Evolutionary conservation across 2,888 invertebrate genomes (phyloP).

Genomic region (Agonopterix arenella): DNA sequence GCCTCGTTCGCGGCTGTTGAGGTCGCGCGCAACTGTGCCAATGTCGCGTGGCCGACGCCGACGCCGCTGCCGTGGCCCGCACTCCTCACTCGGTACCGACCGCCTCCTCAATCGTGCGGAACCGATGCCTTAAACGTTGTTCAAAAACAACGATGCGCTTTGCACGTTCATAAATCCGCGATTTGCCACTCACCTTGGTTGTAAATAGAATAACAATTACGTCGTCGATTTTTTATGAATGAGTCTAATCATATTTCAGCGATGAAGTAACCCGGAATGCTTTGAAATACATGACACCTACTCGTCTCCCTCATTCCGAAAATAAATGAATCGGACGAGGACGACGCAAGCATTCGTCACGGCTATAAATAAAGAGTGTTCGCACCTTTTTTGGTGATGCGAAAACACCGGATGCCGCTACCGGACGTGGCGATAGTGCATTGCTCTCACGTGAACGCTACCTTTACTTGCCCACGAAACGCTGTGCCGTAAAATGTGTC

Average conservation of each 20-base stretch:
- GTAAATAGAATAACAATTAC: neutral
- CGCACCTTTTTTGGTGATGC: slow-evolving; percentile 73
- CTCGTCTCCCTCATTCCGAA: slow-evolving; percentile 51
- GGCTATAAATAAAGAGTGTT: slow-evolving; percentile 66
- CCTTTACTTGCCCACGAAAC: slow-evolving; percentile 28
- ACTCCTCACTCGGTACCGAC: slow-evolving; percentile 12
- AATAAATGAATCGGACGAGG: slow-evolving; percentile 53
- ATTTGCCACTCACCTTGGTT: neutral
- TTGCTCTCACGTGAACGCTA: slow-evolving; percentile 55
- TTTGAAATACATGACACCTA: slow-evolving; percentile 41
- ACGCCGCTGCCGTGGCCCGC: slow-evolving; percentile 31
- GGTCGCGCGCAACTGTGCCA: slow-evolving; percentile 73
- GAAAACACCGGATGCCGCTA: slow-evolving; percentile 70
- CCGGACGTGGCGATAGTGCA: slow-evolving; percentile 64
- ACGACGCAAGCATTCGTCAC: slow-evolving; percentile 60
- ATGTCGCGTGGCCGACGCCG: slow-evolving; percentile 48
- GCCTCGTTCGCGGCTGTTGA: slow-evolving; percentile 61
- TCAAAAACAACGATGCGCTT: no score
- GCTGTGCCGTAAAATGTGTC: slow-evolving; percentile 21
- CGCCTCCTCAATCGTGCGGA: slow-evolving; percentile 58
- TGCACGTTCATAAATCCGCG: neutral
- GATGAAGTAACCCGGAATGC: slow-evolving; percentile 27
- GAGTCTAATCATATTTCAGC: slow-evolving; percentile 1
- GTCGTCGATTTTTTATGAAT: neutral
- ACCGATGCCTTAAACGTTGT: slow-evolving; percentile 24